Conservation (phyloP, 2,113 vertebrate genomes). For the Cyanistes caeruleus region DNA sequence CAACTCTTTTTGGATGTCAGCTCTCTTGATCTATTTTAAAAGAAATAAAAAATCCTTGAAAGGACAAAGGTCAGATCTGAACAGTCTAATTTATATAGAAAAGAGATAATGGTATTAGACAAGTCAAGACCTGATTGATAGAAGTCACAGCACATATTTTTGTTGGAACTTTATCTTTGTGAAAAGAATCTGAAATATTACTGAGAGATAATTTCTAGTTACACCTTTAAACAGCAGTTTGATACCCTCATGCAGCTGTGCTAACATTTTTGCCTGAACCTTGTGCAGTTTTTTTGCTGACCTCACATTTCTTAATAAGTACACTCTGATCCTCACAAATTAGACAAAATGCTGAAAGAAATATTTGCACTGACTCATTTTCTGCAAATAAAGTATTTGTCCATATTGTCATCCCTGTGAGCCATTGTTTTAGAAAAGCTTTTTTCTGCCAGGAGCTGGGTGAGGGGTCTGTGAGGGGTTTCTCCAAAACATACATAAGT, state of each 20-base stretch:
- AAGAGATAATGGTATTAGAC: neutral
- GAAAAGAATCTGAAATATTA: neutral
- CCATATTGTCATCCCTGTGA: neutral
- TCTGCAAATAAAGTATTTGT: neutral
- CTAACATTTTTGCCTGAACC: neutral
- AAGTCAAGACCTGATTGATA: neutral
- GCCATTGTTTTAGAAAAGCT: neutral
- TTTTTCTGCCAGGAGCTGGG: neutral
- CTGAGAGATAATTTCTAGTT: neutral
- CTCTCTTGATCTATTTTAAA: neutral
- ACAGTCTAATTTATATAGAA: neutral
- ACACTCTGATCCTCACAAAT: neutral
- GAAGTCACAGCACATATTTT: neutral
- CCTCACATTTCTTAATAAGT: neutral
- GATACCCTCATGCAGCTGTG: neutral
- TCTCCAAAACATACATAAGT: neutral
- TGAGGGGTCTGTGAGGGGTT: rapidly evolving
- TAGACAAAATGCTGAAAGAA: neutral
- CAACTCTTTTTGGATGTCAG: neutral
- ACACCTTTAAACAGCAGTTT: neutral
- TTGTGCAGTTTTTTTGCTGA: neutral
- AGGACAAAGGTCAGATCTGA: neutral
- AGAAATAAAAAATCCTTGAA: neutral
- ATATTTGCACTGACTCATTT: neutral
- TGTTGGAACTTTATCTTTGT: neutral